These are phyloP conservation scores for Lepeophtheirus salmonis DNA, from an alignment of 1,140 invertebrate species.

Conservation along the genomic window DNA sequence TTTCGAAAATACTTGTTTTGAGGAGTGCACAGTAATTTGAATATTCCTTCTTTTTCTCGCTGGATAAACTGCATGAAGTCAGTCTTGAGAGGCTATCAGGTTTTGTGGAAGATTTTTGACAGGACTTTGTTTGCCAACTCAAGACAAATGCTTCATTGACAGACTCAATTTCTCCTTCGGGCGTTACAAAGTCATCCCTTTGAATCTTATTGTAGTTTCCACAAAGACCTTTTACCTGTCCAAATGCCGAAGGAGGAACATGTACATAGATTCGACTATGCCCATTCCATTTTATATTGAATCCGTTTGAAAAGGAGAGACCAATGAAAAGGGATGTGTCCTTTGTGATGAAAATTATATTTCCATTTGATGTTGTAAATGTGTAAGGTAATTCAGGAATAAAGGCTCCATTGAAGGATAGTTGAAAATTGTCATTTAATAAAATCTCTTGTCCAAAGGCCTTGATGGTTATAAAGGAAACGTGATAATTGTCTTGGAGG, in stretches of 20 bases:
- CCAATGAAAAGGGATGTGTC: neutral
- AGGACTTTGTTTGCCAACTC: neutral
- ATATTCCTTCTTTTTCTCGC: neutral
- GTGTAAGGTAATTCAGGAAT: neutral
- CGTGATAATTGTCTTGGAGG: neutral
- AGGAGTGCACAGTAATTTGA: neutral
- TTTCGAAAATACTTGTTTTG: conserved; percentile 27
- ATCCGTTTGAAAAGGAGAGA: conserved; percentile 40
- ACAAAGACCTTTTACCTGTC: conserved; percentile 48
- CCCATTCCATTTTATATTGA: conserved; percentile 66
- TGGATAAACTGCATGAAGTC: neutral
- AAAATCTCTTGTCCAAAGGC: neutral
- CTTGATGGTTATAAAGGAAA: neutral
- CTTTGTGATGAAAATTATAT: neutral
- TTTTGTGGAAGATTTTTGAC: neutral
- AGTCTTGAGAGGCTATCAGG: neutral
- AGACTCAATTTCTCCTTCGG: conserved; percentile 43
- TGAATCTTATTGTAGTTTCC: conserved; percentile 70
- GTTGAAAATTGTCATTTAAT: neutral
- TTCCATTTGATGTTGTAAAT: neutral
- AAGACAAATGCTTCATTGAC: neutral
- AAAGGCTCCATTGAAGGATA: neutral
- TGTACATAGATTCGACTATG: conserved; percentile 56
- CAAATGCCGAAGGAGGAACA: conserved; percentile 46
- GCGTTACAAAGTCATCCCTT: conserved; percentile 69